phyloP scores from a whole-genome alignment of 2,113 vertebrate genomes.

The Sula dactylatra region DNA sequence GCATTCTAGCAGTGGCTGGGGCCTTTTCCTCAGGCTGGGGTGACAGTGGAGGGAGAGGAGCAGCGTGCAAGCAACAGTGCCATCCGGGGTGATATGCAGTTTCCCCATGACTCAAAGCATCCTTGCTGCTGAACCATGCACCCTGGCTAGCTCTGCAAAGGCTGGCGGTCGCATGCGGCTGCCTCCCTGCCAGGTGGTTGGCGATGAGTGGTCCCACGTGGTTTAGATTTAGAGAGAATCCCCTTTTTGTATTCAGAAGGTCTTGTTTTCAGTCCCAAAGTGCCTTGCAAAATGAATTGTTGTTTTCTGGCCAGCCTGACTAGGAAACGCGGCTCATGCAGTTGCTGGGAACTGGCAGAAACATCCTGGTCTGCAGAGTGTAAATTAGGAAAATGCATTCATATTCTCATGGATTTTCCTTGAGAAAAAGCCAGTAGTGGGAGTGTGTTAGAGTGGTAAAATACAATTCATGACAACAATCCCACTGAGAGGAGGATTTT shows the following conservation, averaged over 20 bases:
- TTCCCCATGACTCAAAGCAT: not conserved
- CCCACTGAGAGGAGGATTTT: not conserved
- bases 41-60: not conserved
- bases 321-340: not conserved
- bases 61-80: not conserved
- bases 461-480: constrained; percentile 49
- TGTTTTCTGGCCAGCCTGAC: not conserved
- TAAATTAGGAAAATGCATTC: not conserved
- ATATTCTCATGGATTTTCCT: not conserved
- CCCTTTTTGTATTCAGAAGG: not conserved
- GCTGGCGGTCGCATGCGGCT: not conserved
- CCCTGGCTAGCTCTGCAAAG: not conserved
- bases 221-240: constrained; percentile 9
- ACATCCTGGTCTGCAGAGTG: not conserved
- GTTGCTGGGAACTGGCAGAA: not conserved
- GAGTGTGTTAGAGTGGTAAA: constrained; percentile 13
- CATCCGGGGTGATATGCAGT: fast-evolving
- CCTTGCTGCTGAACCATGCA: fast-evolving
- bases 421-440: not conserved
- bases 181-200: not conserved
- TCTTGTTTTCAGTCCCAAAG: constrained; percentile 31
- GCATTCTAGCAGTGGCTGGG: not conserved
- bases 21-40: not conserved
- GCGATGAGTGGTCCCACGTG: not conserved
- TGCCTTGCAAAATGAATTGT: not conserved